Evolutionary conservation across 1,140 invertebrate species (phyloP).

Genomic region (Heterodera carotae): DNA sequence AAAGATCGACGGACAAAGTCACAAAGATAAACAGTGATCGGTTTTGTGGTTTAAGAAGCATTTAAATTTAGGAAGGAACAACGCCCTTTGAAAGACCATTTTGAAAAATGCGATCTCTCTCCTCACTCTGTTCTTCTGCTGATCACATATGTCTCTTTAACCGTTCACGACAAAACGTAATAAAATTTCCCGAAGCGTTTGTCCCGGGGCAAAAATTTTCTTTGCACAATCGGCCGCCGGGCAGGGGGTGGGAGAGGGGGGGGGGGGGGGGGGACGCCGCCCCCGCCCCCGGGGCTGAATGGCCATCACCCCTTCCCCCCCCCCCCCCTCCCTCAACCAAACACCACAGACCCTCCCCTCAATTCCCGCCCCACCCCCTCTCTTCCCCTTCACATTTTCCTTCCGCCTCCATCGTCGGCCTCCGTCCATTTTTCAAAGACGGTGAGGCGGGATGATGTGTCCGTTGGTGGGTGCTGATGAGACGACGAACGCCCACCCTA

Average conservation of each 20-base stretch:
- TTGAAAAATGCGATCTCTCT: too few species aligned
- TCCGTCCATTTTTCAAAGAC: constrained; percentile 2
- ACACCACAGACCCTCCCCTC: too few species aligned
- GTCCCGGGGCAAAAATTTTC: background rate
- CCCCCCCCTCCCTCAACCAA: too few species aligned
- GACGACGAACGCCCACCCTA: background rate
- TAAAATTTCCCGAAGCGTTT: background rate
- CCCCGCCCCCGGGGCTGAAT: background rate
- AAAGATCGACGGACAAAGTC: too few species aligned
- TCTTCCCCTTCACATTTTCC: background rate
- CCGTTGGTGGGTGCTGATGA: background rate
- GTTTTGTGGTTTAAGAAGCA: too few species aligned
- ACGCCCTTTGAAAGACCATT: too few species aligned
- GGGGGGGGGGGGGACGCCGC: too few species aligned
- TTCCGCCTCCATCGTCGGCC: background rate
- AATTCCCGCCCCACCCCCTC: too few species aligned
- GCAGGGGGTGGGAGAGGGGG: too few species aligned
- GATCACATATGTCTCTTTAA: background rate
- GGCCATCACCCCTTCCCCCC: background rate
- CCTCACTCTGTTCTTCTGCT: too few species aligned
- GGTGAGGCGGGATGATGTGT: background rate
- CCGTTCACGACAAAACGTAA: background rate
- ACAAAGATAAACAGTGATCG: too few species aligned
- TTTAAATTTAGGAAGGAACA: too few species aligned
- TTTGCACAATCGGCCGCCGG: background rate